Conservation (phyloP, 2,888 invertebrate species). For the Tenthredo amoena region DNA sequence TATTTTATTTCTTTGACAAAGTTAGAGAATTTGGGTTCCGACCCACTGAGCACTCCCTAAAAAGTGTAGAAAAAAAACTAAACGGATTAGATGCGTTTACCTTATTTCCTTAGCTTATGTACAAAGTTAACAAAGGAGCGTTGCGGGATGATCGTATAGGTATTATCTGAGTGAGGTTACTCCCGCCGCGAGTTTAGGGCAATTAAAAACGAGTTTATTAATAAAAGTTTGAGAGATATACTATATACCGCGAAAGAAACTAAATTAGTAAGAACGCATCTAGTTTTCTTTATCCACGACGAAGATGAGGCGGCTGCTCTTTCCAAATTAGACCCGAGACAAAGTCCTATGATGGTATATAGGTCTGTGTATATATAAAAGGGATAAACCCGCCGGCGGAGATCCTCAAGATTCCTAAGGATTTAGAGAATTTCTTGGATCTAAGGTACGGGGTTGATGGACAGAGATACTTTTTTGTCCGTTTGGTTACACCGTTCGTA, state of each 20-base stretch:
- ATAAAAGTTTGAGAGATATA: not conserved
- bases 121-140: conserved; percentile 47
- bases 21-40: not conserved
- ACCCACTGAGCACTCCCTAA: conserved; percentile 12
- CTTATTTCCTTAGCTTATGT: not conserved
- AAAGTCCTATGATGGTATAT: not conserved
- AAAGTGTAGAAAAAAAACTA: not conserved
- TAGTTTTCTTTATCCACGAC: not conserved
- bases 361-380: not conserved
- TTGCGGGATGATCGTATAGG: not conserved
- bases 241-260: not conserved
- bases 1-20: not conserved
- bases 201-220: conserved; percentile 26
- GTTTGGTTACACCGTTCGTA: conserved; percentile 19
- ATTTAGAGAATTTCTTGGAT: conserved; percentile 55
- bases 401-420: conserved; percentile 62
- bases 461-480: conserved; percentile 57
- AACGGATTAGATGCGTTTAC: conserved; percentile 8
- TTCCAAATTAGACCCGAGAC: conserved; percentile 24
- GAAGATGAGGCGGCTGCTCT: not conserved
- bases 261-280: not conserved
- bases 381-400: conserved; percentile 46
- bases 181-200: not conserved
- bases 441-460: conserved; percentile 36
- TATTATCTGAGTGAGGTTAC: conserved; percentile 7